These are phyloP conservation scores for Notolepis coatsorum DNA, from an alignment of 2,797 vertebrate genomes.

Conservation along the genomic window DNA sequence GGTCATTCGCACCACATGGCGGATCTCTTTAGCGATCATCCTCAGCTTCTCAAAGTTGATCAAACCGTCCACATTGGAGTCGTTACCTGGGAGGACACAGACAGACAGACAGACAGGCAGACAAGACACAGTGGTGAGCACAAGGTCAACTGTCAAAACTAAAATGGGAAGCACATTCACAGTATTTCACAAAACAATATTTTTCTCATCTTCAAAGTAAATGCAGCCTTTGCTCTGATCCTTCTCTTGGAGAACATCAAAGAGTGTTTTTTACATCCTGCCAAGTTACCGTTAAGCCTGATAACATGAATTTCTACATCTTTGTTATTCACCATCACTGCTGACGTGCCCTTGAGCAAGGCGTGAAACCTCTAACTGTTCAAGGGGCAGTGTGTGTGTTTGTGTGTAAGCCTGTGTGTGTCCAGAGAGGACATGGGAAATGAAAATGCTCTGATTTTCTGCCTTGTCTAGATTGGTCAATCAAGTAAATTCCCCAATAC, in stretches of 20 bases:
- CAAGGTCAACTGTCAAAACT: slow-evolving; percentile 9
- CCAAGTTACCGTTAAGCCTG: too few relatives aligned
- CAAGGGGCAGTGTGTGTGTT: too few relatives aligned
- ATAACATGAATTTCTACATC: too few relatives aligned
- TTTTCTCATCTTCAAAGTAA: slow-evolving; percentile 25
- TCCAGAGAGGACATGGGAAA: too few relatives aligned
- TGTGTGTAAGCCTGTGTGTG: neutral
- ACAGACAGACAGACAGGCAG: neutral
- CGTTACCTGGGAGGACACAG: slow-evolving; percentile 84
- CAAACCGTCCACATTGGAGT: slow-evolving; percentile 94
- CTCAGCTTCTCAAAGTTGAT: slow-evolving; percentile 98
- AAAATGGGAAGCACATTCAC: neutral
- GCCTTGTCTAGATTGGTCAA: too few relatives aligned
- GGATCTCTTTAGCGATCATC: slow-evolving; percentile 98
- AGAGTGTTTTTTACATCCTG: slow-evolving; percentile 9
- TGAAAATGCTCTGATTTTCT: too few relatives aligned
- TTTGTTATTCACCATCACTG: too few relatives aligned
- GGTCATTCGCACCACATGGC: slow-evolving; percentile 94
- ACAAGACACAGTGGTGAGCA: neutral
- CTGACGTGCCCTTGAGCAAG: too few relatives aligned
- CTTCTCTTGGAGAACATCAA: slow-evolving; percentile 32
- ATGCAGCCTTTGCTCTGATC: slow-evolving; percentile 21
- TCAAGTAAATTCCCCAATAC: too few relatives aligned
- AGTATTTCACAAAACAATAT: neutral
- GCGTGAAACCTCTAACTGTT: too few relatives aligned